phyloP scores from a whole-genome alignment of 2,888 invertebrate species.

The Blastobasis lacticolella region DNA sequence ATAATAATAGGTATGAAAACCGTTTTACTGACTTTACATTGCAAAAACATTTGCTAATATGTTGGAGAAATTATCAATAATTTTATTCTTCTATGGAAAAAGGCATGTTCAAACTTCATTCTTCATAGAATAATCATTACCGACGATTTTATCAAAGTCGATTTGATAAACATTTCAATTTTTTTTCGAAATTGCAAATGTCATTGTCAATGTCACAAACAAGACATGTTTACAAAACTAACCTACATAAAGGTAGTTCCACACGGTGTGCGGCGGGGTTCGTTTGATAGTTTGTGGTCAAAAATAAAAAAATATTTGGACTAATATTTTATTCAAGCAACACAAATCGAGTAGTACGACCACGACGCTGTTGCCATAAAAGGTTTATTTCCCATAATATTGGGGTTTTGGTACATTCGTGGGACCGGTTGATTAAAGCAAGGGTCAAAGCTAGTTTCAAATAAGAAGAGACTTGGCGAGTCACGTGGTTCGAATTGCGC shows the following conservation, averaged over 20 bases:
- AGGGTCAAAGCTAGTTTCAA: too few relatives aligned
- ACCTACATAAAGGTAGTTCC: neutral
- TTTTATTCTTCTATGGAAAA: slow-evolving; percentile 4
- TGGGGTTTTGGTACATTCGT: too few relatives aligned
- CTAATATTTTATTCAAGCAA: too few relatives aligned
- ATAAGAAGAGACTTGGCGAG: too few relatives aligned
- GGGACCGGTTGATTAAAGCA: too few relatives aligned
- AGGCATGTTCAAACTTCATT: slow-evolving; percentile 31
- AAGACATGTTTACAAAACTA: slow-evolving; percentile 1
- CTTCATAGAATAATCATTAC: slow-evolving; percentile 1
- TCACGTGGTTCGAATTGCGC: too few relatives aligned
- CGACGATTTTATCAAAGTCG: neutral
- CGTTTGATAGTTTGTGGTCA: too few relatives aligned
- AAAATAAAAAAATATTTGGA: too few relatives aligned
- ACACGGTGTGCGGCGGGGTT: too few relatives aligned
- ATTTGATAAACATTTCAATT: neutral
- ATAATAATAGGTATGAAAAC: slow-evolving; percentile 37
- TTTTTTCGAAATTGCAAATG: neutral
- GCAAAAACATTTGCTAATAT: slow-evolving; percentile 22
- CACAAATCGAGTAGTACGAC: too few relatives aligned
- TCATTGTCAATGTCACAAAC: slow-evolving; percentile 1
- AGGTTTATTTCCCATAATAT: too few relatives aligned
- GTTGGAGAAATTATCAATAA: slow-evolving; percentile 6
- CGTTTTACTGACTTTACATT: slow-evolving; percentile 35
- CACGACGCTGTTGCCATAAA: too few relatives aligned